Evolutionary conservation across 2,113 vertebrate genomes (phyloP), one percentile per base, ranked within the genome.

Genomic region (Dipodomys merriami): DNA sequence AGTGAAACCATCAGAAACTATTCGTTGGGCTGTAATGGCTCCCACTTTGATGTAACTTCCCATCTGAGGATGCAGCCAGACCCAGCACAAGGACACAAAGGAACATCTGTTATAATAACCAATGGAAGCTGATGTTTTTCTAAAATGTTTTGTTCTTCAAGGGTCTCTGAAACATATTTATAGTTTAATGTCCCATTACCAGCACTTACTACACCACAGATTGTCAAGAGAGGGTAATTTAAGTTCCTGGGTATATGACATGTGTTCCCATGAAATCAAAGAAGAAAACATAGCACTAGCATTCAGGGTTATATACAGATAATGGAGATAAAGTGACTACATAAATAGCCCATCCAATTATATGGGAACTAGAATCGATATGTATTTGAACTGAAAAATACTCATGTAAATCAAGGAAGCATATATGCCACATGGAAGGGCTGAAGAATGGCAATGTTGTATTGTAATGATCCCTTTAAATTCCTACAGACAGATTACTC

Each of bases 61-160:
- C 99, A 99, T 97, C 98, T 99, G 96, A 98, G 98, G 97, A 98
- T 99, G 98, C 99, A 99, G 80, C 97, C 98, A 90, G 99, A 99
- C 91, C 98, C 99, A 91, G 97, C 98, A 62, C 98, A 99, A 78
- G 98, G 98, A 98, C 99, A 99, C 97, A 99, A 99, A 97, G 99
- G 99, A 97, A 99, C 99, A 92, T 99, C 99, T 5, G 99, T 99
- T 97, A 99, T 99, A 98, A 99, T 99, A 98, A 99, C 99, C 95
- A 99, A 99, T 68, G 99, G 99, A 96, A 99, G 99, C 98, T 99
- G 99, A 99, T 98, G 86, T 30, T 96, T 98, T 96, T 89, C 87
- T 96, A 95, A 97, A 96, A 93, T 89, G 7, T 95, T 94, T 97
- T 93, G 89, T 97, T 97, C 95, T 98, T 97, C 96, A 94, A 97